phyloP scores from a whole-genome alignment of 2,888 invertebrate genomes.

The Petrophora chlorosata region DNA sequence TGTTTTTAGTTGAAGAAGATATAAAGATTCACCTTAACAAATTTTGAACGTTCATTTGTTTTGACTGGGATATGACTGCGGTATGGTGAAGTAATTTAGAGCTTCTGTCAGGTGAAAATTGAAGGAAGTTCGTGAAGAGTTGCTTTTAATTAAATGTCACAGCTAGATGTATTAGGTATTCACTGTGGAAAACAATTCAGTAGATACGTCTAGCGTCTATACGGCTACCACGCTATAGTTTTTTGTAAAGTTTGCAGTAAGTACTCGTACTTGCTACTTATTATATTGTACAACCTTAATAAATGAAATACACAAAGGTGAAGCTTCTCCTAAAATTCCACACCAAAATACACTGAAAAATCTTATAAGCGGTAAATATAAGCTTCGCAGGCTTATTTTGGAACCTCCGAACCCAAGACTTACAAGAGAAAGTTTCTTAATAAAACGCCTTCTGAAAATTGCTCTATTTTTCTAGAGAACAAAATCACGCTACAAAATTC shows the following conservation, averaged over 20 bases:
- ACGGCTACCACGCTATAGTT: too few relatives aligned
- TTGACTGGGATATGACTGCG: slow-evolving; percentile 5
- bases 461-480: background rate
- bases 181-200: too few relatives aligned
- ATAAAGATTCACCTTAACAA: slow-evolving; percentile 20
- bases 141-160: background rate
- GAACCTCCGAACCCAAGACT: background rate
- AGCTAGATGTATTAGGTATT: too few relatives aligned
- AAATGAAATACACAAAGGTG: too few relatives aligned
- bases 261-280: too few relatives aligned
- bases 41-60: slow-evolving; percentile 20
- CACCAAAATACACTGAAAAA: too few relatives aligned
- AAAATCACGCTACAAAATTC: background rate
- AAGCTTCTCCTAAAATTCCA: too few relatives aligned
- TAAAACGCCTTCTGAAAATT: background rate
- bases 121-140: background rate
- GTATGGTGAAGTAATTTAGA: slow-evolving; percentile 5
- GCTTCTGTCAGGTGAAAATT: background rate
- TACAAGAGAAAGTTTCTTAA: slow-evolving; percentile 1
- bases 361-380: background rate
- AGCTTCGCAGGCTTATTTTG: background rate
- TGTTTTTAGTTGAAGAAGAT: slow-evolving; percentile 31
- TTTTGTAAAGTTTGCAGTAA: too few relatives aligned
- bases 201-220: too few relatives aligned
- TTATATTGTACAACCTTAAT: too few relatives aligned